Base-by-base conservation (phyloP, 1,140 invertebrate species). In the Pissodes strobi region DNA sequence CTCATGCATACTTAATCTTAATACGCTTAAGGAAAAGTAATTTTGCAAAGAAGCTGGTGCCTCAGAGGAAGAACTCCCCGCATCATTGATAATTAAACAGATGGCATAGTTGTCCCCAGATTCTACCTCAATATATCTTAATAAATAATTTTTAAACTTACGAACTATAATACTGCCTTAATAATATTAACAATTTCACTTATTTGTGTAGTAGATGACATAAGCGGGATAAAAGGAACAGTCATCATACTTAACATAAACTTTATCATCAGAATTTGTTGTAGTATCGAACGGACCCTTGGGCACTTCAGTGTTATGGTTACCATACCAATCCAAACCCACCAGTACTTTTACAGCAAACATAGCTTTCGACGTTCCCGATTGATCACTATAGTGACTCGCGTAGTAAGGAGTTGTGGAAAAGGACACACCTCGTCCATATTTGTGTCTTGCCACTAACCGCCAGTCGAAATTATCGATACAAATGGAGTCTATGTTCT, bases 191-290 rank as follows among this genome's bases (percentile, higher is more conserved):
- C 9, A 8, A 43, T 17, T 63, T n/a, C 3, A 15, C 4, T 49
- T 10, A 13, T 56, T 13, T 12, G 55, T 19, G 25, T 55, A 64
- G 37, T 55, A 46, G 30, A 67, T 63, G 38, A 67, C 60, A 56
- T 62, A 41, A 15, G 39, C 21, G 2, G 61, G 65, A 58, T 64
- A 72, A 56, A 68, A 72, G 30, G 49, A 61, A 22, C 55, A 21
- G 13, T 57, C 53, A n/a, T 57, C 53, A 45, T 68, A 70, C 43
- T 70, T 70, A 13, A 68, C 69, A 43, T 41, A 48, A 2, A 70
- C 69, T 17, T n/a, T 17, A 1, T 18, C 2, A 21, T 57, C 13
- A 2, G 1, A 9, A 49, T 66, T 68, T 13, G 41, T 46, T 4
- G 64, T 72, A 43, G 61, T 60, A 53, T 71, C 67, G 19, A 15